Evolutionary conservation across 2,797 vertebrate genomes (phyloP), one percentile per base, ranked within the genome.

Genomic region (Dipus sagitta): DNA sequence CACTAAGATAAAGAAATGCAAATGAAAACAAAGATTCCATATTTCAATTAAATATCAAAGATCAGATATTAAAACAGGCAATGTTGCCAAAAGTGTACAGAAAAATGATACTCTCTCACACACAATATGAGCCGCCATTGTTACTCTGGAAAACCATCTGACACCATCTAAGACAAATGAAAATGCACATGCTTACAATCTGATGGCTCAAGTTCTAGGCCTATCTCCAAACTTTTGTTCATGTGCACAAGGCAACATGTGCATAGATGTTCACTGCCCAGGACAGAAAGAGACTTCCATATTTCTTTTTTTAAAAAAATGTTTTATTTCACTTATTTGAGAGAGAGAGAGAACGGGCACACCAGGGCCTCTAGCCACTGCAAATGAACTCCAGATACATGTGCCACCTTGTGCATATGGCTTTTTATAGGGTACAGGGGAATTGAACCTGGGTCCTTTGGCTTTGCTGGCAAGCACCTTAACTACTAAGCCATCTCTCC

Each of bases 81-180:
- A 20, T 4, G 0, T 28, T 88, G 58, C 71, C 86, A 88, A 93
- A 89, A 18, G 89, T 38, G 15, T 18, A 78, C 38, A 91, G n/a
- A 96, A 90, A 86, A 91, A 93, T 64, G 24, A 71, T 68, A 74
- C n/a, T 24, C 34, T 95, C 62, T 42, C 92, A 67, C 74, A 95
- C 26, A 58, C 24, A 54, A 34, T 54, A 92, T 90, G 90, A 90
- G 95, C 28, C 30, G n/a, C 72, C 91, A 90, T 9, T n/a, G 67
- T 54, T 83, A 74, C 47, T 92, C 92, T 58, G 14, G 32, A 76
- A 54, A 93, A 54, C 62, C 90, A 88, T 91, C 68, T 92, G 77
- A 92, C 91, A 94, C 72, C 20, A 54, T 77, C 58, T 85, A 86
- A 21, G 74, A 90, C 54, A 91, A 94, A 94, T 60, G 60, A 80